Conservation (phyloP, 1,140 invertebrate genomes). For the Melanaphis sacchari region DNA sequence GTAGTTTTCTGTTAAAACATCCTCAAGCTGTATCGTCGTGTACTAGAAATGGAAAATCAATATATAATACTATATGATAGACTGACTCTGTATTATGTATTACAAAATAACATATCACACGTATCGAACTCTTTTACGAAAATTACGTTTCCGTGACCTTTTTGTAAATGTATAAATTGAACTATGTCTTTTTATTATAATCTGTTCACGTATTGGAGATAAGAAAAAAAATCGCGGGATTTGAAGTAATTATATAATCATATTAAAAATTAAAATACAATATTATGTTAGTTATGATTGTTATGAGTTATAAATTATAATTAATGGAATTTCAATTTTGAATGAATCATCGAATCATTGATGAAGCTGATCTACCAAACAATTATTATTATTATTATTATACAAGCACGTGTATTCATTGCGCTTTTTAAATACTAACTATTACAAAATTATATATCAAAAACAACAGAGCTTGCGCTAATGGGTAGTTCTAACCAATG, state of each 20-base stretch:
- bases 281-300: background rate
- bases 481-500: too few relatives aligned
- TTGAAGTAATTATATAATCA: background rate
- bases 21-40: background rate
- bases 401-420: background rate
- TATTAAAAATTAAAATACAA: background rate
- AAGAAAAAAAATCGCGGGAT: background rate
- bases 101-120: background rate
- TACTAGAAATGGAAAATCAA: conserved; percentile 8
- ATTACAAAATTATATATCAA: background rate
- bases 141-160: background rate
- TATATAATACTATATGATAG: background rate
- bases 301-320: background rate
- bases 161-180: background rate
- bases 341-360: too few relatives aligned
- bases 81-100: background rate
- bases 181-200: background rate
- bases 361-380: background rate
- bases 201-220: background rate
- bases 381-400: background rate
- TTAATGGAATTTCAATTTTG: too few relatives aligned
- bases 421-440: background rate
- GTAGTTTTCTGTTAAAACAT: background rate
- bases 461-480: too few relatives aligned
- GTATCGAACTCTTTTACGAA: background rate